Evolutionary conservation across 2,888 invertebrate species (phyloP).

Genomic region (Trachelus troglodyta): DNA sequence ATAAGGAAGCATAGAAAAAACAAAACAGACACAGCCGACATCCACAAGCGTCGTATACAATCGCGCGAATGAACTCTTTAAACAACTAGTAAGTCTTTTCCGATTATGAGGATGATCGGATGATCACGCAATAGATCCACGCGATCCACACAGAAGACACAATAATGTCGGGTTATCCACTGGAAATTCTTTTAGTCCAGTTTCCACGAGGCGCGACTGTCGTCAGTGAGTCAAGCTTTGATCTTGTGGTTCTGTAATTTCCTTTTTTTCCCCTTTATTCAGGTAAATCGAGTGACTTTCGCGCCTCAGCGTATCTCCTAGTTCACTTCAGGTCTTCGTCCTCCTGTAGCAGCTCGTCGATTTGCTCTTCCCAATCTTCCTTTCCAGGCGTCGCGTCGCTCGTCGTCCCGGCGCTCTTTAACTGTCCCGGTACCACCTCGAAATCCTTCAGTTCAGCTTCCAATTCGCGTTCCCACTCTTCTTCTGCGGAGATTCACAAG

Average conservation of each 20-base stretch:
- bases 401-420: conserved; percentile 26
- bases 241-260: background rate
- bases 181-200: too few species aligned
- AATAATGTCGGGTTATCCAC: background rate
- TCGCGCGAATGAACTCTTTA: background rate
- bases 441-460: conserved; percentile 96
- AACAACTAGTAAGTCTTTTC: background rate
- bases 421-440: conserved; percentile 81
- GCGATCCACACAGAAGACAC: background rate
- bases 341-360: conserved; percentile 75
- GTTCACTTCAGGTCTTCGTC: conserved; percentile 72
- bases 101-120: too few species aligned
- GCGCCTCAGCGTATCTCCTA: conserved; percentile 4
- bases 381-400: conserved; percentile 51
- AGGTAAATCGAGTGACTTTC: background rate
- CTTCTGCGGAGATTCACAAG: conserved; percentile 71
- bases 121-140: background rate
- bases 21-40: background rate
- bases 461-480: conserved; percentile 96
- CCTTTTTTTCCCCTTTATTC: background rate
- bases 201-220: background rate
- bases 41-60: background rate
- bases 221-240: background rate
- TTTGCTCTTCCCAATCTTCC: conserved; percentile 78
- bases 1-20: background rate